Conservation (phyloP, 2,797 vertebrate species). For the Siniperca obscura region DNA sequence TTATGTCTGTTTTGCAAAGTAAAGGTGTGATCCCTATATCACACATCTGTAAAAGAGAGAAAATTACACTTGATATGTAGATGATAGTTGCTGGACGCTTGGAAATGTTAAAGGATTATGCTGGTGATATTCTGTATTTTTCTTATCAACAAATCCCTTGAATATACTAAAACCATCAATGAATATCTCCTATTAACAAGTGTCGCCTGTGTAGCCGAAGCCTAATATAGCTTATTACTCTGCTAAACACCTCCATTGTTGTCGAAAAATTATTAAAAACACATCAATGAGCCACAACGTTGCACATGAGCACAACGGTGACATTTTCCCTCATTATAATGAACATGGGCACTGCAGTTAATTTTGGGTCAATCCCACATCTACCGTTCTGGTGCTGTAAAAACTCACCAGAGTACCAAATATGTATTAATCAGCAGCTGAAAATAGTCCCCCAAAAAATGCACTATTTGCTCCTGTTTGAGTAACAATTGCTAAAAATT, state of each 20-base stretch:
- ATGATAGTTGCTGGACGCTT: constrained; percentile 11
- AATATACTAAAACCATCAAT: not conserved
- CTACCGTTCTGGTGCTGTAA: not conserved
- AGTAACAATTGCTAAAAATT: not conserved
- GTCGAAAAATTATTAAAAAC: constrained; percentile 11
- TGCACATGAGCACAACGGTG: not conserved
- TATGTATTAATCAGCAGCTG: not conserved
- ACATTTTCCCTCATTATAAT: not conserved
- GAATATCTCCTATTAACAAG: not conserved
- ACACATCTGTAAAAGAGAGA: constrained; percentile 32
- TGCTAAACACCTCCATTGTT: constrained; percentile 1
- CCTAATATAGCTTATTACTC: not conserved
- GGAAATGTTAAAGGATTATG: constrained; percentile 4
- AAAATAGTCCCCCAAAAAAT: constrained; percentile 8
- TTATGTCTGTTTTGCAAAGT: constrained; percentile 77
- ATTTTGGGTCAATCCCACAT: constrained; percentile 5
- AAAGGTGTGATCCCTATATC: constrained; percentile 66
- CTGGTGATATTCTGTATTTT: not conserved
- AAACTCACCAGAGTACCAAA: constrained; percentile 12
- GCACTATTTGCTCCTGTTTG: not conserved
- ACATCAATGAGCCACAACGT: not conserved
- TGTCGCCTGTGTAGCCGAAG: not conserved
- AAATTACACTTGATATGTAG: constrained; percentile 20
- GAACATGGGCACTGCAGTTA: not conserved
- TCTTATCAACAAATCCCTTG: not conserved